These are phyloP conservation scores for Balaeniceps rex DNA, from an alignment of 2,113 vertebrate species.

Conservation along the genomic window DNA sequence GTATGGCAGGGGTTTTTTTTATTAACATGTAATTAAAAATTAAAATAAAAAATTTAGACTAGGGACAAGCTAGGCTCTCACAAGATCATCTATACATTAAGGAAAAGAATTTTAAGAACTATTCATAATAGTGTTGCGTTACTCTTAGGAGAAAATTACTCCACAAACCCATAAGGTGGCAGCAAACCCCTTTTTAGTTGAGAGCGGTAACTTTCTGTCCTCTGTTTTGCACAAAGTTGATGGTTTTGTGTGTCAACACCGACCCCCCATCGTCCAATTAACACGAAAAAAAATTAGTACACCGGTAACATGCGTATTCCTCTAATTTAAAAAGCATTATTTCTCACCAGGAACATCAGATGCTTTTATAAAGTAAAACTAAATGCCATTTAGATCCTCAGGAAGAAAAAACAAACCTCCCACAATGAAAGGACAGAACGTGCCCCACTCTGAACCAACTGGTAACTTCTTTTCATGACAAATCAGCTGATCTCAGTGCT, in stretches of 20 bases:
- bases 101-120: neutral
- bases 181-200: slow-evolving; percentile 63
- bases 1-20: neutral
- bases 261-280: rapidly evolving
- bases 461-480: neutral
- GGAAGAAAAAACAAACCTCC: neutral
- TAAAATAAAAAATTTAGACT: neutral
- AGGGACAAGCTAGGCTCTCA: neutral
- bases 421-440: neutral
- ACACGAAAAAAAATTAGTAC: neutral
- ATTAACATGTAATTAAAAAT: neutral
- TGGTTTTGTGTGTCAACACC: neutral
- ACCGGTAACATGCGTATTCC: neutral
- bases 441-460: neutral
- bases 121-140: neutral
- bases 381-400: neutral
- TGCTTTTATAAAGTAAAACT: neutral
- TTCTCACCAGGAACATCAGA: neutral
- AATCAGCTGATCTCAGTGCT: neutral
- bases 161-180: slow-evolving; percentile 67
- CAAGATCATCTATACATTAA: neutral
- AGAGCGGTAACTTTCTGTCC: neutral
- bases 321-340: neutral
- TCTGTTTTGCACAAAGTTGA: neutral
- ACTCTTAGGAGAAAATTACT: neutral